Evolutionary conservation across 2,113 vertebrate species (phyloP).

Genomic region (Chloropsis hardwickii): DNA sequence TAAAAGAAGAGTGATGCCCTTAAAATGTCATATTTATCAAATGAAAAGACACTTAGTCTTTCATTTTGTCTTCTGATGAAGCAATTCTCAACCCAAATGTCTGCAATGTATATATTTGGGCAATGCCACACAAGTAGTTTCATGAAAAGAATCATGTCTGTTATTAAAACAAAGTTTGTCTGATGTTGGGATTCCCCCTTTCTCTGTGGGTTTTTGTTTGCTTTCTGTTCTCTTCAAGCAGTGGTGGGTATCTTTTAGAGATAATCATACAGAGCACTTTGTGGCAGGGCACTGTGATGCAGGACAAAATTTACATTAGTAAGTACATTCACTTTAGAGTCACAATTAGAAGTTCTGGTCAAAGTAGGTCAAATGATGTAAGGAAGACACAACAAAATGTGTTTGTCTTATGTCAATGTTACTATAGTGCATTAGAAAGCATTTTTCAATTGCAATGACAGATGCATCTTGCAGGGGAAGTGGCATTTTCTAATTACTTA

Average conservation of each 20-base stretch:
- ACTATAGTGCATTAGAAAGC: neutral
- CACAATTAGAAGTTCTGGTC: neutral
- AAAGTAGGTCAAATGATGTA: neutral
- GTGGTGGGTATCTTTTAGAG: neutral
- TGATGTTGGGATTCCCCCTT: neutral
- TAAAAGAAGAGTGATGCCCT: neutral
- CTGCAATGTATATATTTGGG: neutral
- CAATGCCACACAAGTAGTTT: neutral
- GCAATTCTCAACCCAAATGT: neutral
- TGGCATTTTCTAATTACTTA: neutral
- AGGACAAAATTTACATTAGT: neutral
- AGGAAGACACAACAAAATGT: neutral
- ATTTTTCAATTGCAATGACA: neutral
- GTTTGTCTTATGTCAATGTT: accelerated
- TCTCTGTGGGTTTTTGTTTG: neutral
- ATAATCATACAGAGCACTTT: neutral
- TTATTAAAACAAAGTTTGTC: neutral
- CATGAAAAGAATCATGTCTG: neutral
- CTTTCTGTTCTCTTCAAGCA: neutral
- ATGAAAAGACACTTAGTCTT: neutral
- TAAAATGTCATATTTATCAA: neutral
- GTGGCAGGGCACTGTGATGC: neutral
- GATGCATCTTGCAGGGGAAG: neutral
- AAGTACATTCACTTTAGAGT: neutral
- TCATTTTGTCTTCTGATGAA: neutral